Conservation (phyloP, 2,888 invertebrate species). For the Cantharis lateralis region DNA sequence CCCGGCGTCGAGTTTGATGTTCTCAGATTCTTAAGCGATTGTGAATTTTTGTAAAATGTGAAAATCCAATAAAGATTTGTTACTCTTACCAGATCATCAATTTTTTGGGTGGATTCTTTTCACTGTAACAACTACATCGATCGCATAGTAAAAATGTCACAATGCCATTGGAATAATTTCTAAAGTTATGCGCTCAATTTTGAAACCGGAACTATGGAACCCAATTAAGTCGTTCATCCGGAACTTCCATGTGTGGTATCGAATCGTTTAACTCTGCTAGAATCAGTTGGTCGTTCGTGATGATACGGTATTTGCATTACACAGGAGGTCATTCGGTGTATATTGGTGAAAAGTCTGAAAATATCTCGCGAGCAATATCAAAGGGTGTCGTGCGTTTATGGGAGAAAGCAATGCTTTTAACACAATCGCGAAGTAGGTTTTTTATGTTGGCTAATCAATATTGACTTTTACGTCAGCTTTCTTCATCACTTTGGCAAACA, state of each 20-base stretch:
- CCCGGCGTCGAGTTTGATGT: constrained; percentile 58
- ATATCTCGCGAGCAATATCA: background rate
- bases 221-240: background rate
- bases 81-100: background rate
- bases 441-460: background rate
- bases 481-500: background rate
- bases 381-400: background rate
- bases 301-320: background rate
- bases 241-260: background rate
- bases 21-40: constrained; percentile 52
- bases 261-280: background rate
- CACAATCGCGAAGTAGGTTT: background rate
- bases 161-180: background rate
- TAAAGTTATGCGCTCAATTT: background rate
- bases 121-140: background rate
- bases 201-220: constrained; percentile 35
- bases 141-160: background rate
- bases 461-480: background rate
- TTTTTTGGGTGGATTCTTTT: background rate
- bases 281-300: background rate
- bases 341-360: background rate
- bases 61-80: background rate
- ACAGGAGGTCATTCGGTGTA: too few relatives aligned
- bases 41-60: background rate
- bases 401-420: background rate